Percentiles rank a stretch among this genome's conserved stretches.
These are phyloP conservation scores for Phenganax subtilis DNA, from an alignment of 92 coral and sea anemone species.

Conservation along the genomic window DNA sequence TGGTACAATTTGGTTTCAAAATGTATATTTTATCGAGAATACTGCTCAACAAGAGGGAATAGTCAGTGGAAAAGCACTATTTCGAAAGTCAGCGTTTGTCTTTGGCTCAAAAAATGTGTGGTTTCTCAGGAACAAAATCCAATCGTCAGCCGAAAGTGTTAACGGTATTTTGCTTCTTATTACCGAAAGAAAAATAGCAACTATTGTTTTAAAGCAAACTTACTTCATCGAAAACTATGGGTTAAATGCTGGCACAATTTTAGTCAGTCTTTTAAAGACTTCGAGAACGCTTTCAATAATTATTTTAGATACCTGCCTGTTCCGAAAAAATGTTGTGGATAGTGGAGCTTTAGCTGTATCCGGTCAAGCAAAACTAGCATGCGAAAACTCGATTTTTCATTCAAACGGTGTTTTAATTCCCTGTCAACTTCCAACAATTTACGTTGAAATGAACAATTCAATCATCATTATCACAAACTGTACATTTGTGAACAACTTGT, in stretches of 20 bases:
- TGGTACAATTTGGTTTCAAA: neutral
- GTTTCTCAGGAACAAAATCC: constrained; percentile 3
- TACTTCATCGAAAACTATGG: neutral
- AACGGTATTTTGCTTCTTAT: neutral
- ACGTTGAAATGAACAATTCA: constrained; percentile 21
- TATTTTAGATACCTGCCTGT: neutral
- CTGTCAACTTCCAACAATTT: neutral
- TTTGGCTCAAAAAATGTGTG: constrained; percentile 15
- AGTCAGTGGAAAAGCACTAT: neutral
- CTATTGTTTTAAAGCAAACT: neutral
- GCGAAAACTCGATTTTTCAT: neutral
- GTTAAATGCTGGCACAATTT: neutral
- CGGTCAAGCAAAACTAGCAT: neutral
- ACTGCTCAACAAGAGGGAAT: constrained; percentile 19
- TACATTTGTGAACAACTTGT: constrained; percentile 25
- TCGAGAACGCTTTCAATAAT: neutral
- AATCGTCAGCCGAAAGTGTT: neutral
- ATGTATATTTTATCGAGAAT: constrained; percentile 30
- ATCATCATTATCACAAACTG: neutral
- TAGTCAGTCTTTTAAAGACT: neutral
- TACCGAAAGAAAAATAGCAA: neutral
- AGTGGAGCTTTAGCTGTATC: neutral
- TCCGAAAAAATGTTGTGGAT: neutral
- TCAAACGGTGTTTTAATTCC: neutral
- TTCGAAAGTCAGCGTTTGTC: neutral